Evolutionary conservation across 2,113 vertebrate genomes (phyloP).

Genomic region (Stegastes partitus): DNA sequence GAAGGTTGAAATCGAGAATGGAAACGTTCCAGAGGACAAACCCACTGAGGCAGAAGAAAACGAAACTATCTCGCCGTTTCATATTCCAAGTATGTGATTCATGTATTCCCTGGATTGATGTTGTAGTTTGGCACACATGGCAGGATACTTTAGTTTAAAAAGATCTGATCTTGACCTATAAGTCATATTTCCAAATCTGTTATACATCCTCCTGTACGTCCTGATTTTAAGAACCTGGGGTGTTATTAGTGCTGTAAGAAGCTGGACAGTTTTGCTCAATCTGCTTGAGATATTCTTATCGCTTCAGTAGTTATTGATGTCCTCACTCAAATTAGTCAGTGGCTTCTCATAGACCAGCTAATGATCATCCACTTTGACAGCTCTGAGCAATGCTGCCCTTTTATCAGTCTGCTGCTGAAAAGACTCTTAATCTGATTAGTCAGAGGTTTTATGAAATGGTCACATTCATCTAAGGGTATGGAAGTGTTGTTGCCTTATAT

Average conservation of each 20-base stretch:
- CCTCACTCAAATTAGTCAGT: conserved; percentile 24
- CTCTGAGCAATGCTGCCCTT: conserved; percentile 43
- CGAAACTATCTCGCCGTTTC: conserved; percentile 90
- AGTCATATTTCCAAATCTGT: conserved; percentile 1
- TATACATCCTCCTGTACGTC: neutral
- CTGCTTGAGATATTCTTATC: conserved; percentile 7
- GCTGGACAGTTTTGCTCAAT: neutral
- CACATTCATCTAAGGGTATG: neutral
- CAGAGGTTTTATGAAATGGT: conserved; percentile 20
- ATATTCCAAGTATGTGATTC: conserved; percentile 64
- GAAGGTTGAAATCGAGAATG: conserved; percentile 93
- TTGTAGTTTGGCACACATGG: neutral
- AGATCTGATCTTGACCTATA: neutral
- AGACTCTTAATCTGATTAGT: conserved; percentile 17
- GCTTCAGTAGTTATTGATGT: conserved; percentile 20
- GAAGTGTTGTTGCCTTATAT: conserved; percentile 19
- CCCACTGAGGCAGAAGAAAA: conserved; percentile 82
- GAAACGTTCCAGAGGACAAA: conserved; percentile 91
- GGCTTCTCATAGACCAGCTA: conserved; percentile 24
- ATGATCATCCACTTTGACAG: conserved; percentile 46
- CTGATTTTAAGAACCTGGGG: conserved; percentile 2
- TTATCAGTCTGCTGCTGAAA: conserved; percentile 30
- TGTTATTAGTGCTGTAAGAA: neutral
- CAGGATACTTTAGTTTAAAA: neutral
- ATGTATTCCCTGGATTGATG: neutral